A percentile compares a stretch with the other conserved stretches of the same genome.
Evolutionary conservation across 2,797 vertebrate genomes (phyloP).

Genomic region (Limosa lapponica): DNA sequence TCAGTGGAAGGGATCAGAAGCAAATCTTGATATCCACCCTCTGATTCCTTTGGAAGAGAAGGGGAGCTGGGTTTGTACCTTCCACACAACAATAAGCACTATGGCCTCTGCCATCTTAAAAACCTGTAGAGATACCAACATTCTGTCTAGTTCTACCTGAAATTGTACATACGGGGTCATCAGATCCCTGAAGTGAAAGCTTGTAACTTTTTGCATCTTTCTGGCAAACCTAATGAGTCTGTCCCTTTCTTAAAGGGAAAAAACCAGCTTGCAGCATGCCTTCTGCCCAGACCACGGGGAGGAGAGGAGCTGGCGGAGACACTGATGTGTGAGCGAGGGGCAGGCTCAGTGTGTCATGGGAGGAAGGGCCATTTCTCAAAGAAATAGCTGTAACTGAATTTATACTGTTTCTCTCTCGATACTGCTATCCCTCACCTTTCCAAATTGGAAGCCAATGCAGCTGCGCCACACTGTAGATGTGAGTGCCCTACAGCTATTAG

Average conservation of each 20-base stretch:
- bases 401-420: not conserved
- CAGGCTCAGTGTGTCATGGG: not conserved
- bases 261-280: not conserved
- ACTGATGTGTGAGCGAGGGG: accelerated
- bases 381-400: not conserved
- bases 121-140: not conserved
- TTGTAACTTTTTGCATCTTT: not conserved
- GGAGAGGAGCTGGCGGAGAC: not conserved
- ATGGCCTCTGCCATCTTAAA: not conserved
- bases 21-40: not conserved
- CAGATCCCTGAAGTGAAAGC: not conserved
- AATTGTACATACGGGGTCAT: not conserved
- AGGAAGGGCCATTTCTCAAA: not conserved
- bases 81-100: not conserved
- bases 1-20: not conserved
- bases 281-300: not conserved
- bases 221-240: not conserved
- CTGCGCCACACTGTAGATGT: not conserved
- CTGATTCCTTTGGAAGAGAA: not conserved
- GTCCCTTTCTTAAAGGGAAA: not conserved
- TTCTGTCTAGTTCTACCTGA: not conserved
- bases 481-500: not conserved
- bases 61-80: not conserved
- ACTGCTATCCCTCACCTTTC: not conserved
- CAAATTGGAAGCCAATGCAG: accelerated